phyloP scores from a whole-genome alignment of 2,113 vertebrate genomes.

The Gavialis gangeticus region DNA sequence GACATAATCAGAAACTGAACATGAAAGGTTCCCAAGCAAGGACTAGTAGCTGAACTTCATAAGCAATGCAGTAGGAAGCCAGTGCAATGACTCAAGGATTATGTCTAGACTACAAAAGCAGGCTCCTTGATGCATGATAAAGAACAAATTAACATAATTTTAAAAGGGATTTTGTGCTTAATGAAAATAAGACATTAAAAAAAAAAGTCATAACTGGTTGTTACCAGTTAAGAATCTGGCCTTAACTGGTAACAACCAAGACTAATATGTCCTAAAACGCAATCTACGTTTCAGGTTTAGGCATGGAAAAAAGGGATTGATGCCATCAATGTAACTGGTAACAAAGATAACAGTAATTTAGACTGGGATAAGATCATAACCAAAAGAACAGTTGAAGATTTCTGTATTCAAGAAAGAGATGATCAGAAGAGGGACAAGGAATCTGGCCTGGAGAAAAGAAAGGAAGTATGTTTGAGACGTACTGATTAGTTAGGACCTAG shows the following conservation, averaged over 20 bases:
- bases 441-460: neutral
- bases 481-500: neutral
- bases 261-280: neutral
- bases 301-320: neutral
- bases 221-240: too few relatives aligned
- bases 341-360: neutral
- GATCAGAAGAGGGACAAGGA: neutral
- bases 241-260: neutral
- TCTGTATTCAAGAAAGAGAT: neutral
- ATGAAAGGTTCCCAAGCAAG: neutral
- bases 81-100: neutral
- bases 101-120: neutral
- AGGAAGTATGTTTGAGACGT: neutral
- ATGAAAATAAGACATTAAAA: neutral
- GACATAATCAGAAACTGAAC: neutral
- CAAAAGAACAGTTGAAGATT: neutral
- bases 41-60: neutral
- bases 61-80: neutral
- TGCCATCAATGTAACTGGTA: neutral
- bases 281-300: neutral
- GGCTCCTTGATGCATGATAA: neutral
- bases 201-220: neutral
- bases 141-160: accelerated
- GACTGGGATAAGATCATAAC: neutral
- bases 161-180: neutral